Base-by-base conservation (phyloP, 2,113 vertebrate genomes). In the Scartelaos histophorus region DNA sequence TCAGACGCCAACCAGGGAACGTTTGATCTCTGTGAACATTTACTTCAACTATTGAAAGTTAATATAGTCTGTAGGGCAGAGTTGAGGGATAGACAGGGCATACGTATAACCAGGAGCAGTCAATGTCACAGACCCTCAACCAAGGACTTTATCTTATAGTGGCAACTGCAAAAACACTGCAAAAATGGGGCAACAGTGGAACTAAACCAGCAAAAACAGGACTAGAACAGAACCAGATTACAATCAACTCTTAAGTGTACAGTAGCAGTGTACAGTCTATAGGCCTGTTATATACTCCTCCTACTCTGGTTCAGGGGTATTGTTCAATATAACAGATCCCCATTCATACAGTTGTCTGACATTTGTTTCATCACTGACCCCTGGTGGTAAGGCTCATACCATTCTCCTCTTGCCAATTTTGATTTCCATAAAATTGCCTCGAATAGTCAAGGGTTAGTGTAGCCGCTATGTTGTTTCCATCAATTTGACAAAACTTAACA, bases 1-100 rank as follows among this genome's bases (percentile, higher is more conserved):
- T 77, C 56, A 24, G 69, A 53, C 79, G 64, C 61, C 65, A 1
- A 56, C 66, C 47, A 17, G 57, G 53, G 71, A 82, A 66, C 69
- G 47, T 73, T 69, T 76, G 57, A 51, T 79, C 49, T 69, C 25
- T 61, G 53, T 79, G 67, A 78, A 80, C 61, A 65, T 76, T 79
- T 60, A 65, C 61, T 64, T 25, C 19, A 47, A 51, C 66, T 74
- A 70, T 78, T 78, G 71, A 81, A 85, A 62, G 54, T 12, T 22
- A 43, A 62, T 71, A 57, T 69, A 51, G 35, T n/a, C 56, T 60
- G 46, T 45, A 75, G 43, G 70, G 64, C 46, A 19, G 62, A 35
- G 17, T 62, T 64, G 9, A 49, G 35, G 38, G 13, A 35, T 7
- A 12, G 66, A n/a, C n/a, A 79, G 17, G 45, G 21, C 13, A 15